phyloP scores from a whole-genome alignment of 2,888 invertebrate genomes.

The Sarcophaga variegata region DNA sequence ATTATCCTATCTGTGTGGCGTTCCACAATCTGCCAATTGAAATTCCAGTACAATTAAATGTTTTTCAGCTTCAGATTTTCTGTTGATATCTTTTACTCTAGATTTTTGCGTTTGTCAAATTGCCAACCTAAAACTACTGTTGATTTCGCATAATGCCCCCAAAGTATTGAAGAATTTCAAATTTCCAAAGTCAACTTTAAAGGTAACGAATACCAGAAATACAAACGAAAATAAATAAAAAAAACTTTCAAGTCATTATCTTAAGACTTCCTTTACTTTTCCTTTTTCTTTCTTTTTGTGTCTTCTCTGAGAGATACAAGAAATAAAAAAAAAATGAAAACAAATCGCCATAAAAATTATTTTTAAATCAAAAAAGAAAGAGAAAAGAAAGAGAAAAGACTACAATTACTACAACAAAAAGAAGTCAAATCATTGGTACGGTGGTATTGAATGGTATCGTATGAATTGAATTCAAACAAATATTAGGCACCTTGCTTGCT shows the following conservation, averaged over 20 bases:
- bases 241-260: constrained; percentile 31
- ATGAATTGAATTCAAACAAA: constrained; percentile 35
- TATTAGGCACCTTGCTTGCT: neutral
- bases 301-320: constrained; percentile 1
- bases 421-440: neutral
- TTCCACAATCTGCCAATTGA: too few relatives aligned
- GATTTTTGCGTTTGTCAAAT: too few relatives aligned
- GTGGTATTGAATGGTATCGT: constrained; percentile 13
- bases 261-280: constrained; percentile 46
- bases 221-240: neutral
- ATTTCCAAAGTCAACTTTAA: neutral
- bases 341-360: constrained; percentile 17
- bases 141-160: too few relatives aligned
- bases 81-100: too few relatives aligned
- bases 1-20: too few relatives aligned
- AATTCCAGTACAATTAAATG: too few relatives aligned
- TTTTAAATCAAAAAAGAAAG: constrained; percentile 21
- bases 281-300: too few relatives aligned
- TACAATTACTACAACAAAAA: constrained; percentile 20
- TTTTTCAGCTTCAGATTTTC: too few relatives aligned
- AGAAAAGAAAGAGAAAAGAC: constrained; percentile 25
- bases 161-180: too few relatives aligned
- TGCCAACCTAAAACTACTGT: too few relatives aligned
- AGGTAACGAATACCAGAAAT: constrained; percentile 14
- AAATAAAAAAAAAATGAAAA: constrained; percentile 14